Percentiles rank a stretch among this genome's conserved stretches.
phyloP scores from a whole-genome alignment of 2,113 vertebrate genomes.

The Actenoides lindsayi region DNA sequence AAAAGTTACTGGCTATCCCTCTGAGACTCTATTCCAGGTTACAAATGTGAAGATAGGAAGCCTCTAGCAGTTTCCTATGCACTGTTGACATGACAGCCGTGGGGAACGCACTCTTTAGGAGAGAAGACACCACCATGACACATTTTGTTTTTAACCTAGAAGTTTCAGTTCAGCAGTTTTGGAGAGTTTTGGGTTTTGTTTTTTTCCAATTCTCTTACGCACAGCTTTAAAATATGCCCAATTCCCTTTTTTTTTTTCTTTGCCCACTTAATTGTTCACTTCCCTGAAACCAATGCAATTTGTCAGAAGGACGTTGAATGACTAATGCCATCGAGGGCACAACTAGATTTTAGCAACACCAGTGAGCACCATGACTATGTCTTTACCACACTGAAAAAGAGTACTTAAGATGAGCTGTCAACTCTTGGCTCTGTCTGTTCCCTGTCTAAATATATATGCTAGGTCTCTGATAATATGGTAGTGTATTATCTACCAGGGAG shows the following conservation, averaged over 20 bases:
- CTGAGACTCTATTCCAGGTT: neutral
- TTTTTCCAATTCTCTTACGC: neutral
- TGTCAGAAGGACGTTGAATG: neutral
- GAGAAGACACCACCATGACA: neutral
- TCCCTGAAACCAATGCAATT: neutral
- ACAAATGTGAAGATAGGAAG: neutral
- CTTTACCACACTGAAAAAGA: neutral
- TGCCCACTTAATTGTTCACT: neutral
- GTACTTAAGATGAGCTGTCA: neutral
- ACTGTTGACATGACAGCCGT: accelerated
- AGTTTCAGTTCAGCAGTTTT: neutral
- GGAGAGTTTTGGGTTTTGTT: neutral
- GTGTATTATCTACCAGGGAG: neutral
- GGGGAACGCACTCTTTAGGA: neutral
- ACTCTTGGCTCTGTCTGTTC: neutral
- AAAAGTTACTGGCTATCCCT: neutral
- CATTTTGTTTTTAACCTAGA: neutral
- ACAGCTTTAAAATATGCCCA: neutral
- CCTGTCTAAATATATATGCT: neutral
- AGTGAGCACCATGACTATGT: neutral
- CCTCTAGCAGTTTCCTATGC: neutral
- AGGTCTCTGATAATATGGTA: neutral
- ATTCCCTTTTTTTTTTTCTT: neutral
- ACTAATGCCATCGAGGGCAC: neutral
- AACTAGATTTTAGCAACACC: neutral